Evolutionary conservation across 2,113 vertebrate species (phyloP).

Genomic region (Boulengeromyrus knoepffleri): DNA sequence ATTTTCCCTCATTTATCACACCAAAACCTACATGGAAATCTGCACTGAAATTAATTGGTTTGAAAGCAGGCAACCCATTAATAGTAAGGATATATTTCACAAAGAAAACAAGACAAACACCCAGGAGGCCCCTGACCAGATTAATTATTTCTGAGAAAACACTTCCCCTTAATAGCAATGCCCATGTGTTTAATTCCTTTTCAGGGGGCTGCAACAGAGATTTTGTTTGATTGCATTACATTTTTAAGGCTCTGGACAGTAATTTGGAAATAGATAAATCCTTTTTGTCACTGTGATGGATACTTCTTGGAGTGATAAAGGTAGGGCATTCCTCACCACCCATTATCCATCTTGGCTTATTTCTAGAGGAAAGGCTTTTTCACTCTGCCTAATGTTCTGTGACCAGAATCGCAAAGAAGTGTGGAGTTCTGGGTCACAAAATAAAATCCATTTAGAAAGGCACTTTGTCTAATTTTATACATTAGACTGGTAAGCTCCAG

Average conservation of each 20-base stretch:
- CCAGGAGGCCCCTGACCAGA: background rate
- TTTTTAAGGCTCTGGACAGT: background rate
- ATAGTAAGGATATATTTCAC: background rate
- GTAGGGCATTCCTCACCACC: background rate
- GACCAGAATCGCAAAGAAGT: constrained; percentile 16
- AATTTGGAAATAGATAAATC: background rate
- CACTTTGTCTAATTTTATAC: background rate
- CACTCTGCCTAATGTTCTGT: constrained; percentile 23
- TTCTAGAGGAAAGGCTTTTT: constrained; percentile 12
- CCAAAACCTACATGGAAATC: background rate
- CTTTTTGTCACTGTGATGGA: background rate
- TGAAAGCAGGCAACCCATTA: background rate
- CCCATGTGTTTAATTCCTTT: background rate
- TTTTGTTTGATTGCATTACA: constrained; percentile 4
- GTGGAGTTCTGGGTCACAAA: background rate
- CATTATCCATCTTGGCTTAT: constrained; percentile 17
- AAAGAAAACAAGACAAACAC: background rate
- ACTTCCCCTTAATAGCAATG: background rate
- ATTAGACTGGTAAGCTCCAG: background rate
- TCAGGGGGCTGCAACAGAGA: background rate
- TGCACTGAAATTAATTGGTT: background rate
- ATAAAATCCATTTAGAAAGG: constrained; percentile 4
- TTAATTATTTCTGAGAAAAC: constrained; percentile 10
- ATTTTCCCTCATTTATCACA: background rate
- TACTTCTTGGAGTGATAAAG: background rate